phyloP scores from a whole-genome alignment of 2,888 invertebrate species.

The Oligia fasciuncula region DNA sequence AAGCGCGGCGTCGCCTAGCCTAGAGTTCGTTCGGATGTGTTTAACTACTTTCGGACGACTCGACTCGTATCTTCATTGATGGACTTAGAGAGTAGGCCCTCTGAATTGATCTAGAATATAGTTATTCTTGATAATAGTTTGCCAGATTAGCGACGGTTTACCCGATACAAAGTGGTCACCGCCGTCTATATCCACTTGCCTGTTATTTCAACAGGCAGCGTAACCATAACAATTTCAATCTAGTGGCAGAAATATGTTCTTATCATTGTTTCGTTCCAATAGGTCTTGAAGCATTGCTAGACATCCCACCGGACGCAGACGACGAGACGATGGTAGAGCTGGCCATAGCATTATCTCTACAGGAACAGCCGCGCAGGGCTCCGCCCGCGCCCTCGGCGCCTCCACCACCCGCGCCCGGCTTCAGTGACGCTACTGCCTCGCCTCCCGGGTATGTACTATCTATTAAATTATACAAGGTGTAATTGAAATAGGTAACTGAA shows the following conservation, averaged over 20 bases:
- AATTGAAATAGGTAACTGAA: background rate
- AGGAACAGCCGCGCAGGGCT: slow-evolving; percentile 40
- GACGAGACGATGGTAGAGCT: slow-evolving; percentile 98
- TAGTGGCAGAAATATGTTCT: background rate
- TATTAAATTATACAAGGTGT: background rate
- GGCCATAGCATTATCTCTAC: slow-evolving; percentile 42
- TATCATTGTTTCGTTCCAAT: background rate
- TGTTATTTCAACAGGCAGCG: background rate
- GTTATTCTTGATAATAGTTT: background rate
- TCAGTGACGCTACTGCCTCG: slow-evolving; percentile 95
- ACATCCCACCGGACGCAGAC: slow-evolving; percentile 98
- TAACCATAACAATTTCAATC: background rate
- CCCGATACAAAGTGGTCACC: background rate
- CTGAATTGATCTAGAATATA: background rate
- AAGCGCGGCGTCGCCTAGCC: too few species aligned
- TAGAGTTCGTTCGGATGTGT: too few species aligned
- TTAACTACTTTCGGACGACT: too few species aligned
- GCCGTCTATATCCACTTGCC: background rate
- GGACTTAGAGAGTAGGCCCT: too few species aligned
- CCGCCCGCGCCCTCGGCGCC: slow-evolving; percentile 35
- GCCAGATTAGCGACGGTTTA: background rate
- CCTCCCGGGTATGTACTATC: slow-evolving; percentile 88
- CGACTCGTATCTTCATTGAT: too few species aligned
- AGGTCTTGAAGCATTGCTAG: slow-evolving; percentile 94
- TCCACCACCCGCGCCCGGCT: slow-evolving; percentile 83